Evolutionary conservation across 2,113 vertebrate genomes (phyloP), one percentile per base, ranked within the genome.

Genomic region (Ctenomys sociabilis): DNA sequence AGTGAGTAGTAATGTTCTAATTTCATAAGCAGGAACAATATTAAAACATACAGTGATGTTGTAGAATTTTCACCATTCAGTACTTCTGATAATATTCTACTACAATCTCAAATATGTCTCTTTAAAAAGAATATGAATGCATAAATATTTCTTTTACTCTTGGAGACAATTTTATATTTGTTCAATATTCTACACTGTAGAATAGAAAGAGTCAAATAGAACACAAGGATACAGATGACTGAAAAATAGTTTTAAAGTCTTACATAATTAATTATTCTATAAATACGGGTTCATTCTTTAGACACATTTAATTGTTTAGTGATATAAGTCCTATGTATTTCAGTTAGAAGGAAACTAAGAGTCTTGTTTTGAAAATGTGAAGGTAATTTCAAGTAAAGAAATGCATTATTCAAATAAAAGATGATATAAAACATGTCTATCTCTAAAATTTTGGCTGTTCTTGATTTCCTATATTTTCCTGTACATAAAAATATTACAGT

Each of bases 351-450:
- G 0, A 88, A 95, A 63, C 30, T 32, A 85, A 66, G 52, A 35
- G 1, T 63, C 30, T 78, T 80, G 57, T 49, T 78, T 85, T 63
- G 59, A 83, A 88, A 94, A 52, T 4, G 37, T 37, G 22, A 64
- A 84, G 61, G 86, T 59, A 78, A n/a, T 93, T 92, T 92, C 59
- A 77, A 66, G 6, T 77, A 89, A 90, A 73, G 5, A 90, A 78
- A 83, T 37, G 0, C 0, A 52, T 49, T 2, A 40, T 80, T 88
- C 16, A 96, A 52, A 40, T 91, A 93, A 63, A 80, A 92, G 22
- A 32, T 5, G 73, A 1, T 14, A 43, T 57, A 82, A 73, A 57
- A 83, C 1, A 63, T 12, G 12, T 30, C n/a, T 64, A 73, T 81
- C 49, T 19, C 3, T 83, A 61, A 49, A 78, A 54, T 89, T 86